Conservation (phyloP, 2,113 vertebrate species). For the Lucifuga dentata region DNA sequence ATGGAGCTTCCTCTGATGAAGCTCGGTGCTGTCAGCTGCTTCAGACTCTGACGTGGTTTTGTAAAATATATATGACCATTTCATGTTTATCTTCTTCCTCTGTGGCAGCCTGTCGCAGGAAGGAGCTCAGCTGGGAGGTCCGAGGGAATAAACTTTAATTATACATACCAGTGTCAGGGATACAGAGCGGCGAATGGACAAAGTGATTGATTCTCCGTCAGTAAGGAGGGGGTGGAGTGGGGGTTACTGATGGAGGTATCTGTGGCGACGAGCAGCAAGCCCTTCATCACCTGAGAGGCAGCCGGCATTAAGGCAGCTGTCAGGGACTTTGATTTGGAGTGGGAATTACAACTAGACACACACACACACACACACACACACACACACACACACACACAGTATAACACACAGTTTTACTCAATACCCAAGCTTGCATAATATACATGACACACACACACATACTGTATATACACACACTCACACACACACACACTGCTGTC, state of each 20-base stretch:
- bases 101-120: conserved; percentile 2
- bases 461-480: conserved; percentile 22
- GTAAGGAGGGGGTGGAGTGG: conserved; percentile 13
- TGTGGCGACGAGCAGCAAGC: conserved; percentile 50
- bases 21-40: too few relatives aligned
- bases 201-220: conserved; percentile 75
- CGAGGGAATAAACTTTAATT: conserved; percentile 77
- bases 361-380: conserved; percentile 38
- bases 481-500: conserved; percentile 38
- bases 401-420: conserved; percentile 63
- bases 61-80: conserved; percentile 67
- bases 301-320: conserved; percentile 78
- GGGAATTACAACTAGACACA: conserved; percentile 78
- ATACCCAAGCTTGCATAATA: conserved; percentile 56
- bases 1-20: too few relatives aligned
- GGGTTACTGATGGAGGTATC: conserved; percentile 60
- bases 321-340: conserved; percentile 80
- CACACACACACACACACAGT: conserved; percentile 29
- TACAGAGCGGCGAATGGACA: conserved; percentile 59
- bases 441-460: conserved; percentile 35
- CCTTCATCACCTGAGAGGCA: conserved; percentile 78
- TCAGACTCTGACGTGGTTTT: conserved; percentile 12
- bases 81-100: conserved; percentile 48
- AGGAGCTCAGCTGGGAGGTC: conserved; percentile 64
- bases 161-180: conserved; percentile 74